Evolutionary conservation across 2,113 vertebrate species (phyloP).

Genomic region (Amblyornis subalaris): DNA sequence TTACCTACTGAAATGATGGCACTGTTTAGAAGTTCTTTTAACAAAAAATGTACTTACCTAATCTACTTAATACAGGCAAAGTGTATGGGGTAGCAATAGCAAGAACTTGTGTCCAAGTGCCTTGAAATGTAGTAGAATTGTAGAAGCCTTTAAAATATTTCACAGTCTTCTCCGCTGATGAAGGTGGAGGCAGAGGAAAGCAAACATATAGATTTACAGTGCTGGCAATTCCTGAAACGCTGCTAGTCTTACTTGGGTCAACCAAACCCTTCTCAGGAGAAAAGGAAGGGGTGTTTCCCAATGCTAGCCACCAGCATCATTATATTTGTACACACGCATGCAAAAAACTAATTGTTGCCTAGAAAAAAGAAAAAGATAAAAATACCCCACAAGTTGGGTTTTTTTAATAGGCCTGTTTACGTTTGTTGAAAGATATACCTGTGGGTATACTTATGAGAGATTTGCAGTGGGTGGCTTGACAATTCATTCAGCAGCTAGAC

Average conservation of each 20-base stretch:
- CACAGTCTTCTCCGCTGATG: not conserved
- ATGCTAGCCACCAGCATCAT: not conserved
- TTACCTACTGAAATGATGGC: not conserved
- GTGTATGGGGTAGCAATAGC: not conserved
- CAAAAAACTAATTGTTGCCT: not conserved
- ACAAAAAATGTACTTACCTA: not conserved
- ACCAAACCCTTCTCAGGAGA: not conserved
- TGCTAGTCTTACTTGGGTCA: not conserved
- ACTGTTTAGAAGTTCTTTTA: not conserved
- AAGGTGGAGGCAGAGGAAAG: not conserved
- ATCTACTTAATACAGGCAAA: not conserved
- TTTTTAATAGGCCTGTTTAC: not conserved
- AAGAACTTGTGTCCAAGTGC: not conserved
- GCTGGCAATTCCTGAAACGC: not conserved
- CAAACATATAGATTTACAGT: not conserved
- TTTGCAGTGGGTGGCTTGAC: not conserved
- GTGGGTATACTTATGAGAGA: not conserved
- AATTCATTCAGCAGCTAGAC: not conserved
- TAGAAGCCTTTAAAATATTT: not conserved
- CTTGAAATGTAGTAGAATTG: not conserved
- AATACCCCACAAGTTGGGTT: not conserved
- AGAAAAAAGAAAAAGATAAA: not conserved
- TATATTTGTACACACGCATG: rapidly evolving
- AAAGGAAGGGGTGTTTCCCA: not conserved
- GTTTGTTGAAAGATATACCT: not conserved